Evolutionary conservation across 92 coral and sea anemone species (phyloP).

Genomic region (Nematostella vectensis): DNA sequence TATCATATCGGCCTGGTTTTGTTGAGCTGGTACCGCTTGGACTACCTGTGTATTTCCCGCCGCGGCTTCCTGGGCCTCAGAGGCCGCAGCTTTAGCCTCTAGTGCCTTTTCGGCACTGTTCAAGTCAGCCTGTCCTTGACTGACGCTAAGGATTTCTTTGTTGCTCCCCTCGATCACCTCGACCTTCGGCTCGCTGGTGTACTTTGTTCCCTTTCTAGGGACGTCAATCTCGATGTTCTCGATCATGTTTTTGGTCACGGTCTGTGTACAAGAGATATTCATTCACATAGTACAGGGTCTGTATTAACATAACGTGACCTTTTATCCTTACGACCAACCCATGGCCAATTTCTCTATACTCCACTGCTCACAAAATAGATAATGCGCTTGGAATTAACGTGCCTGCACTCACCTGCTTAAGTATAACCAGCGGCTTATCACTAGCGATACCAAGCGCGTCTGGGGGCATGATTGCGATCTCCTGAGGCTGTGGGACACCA

Average conservation of each 20-base stretch:
- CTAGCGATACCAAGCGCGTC: constrained; percentile 20
- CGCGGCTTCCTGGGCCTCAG: constrained; percentile 9
- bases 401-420: constrained; percentile 42
- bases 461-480: constrained; percentile 73
- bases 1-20: not conserved
- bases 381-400: too few species aligned
- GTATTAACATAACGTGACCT: too few species aligned
- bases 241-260: constrained; percentile 73
- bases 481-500: constrained; percentile 74
- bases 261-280: constrained; percentile 8
- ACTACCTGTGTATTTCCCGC: constrained; percentile 2
- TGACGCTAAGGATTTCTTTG: constrained; percentile 37
- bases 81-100: constrained; percentile 10
- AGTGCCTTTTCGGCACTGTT: constrained; percentile 34
- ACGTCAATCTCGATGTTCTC: constrained; percentile 90
- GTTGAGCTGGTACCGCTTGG: not conserved
- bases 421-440: constrained; percentile 50
- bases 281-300: constrained; percentile 30
- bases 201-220: constrained; percentile 68
- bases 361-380: too few species aligned
- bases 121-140: constrained; percentile 45
- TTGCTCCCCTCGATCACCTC: constrained; percentile 60
- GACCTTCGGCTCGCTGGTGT: constrained; percentile 69
- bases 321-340: too few species aligned
- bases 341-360: too few species aligned